These are phyloP conservation scores for Psylliodes chrysocephalus DNA, from an alignment of 2,888 invertebrate species.

Conservation along the genomic window DNA sequence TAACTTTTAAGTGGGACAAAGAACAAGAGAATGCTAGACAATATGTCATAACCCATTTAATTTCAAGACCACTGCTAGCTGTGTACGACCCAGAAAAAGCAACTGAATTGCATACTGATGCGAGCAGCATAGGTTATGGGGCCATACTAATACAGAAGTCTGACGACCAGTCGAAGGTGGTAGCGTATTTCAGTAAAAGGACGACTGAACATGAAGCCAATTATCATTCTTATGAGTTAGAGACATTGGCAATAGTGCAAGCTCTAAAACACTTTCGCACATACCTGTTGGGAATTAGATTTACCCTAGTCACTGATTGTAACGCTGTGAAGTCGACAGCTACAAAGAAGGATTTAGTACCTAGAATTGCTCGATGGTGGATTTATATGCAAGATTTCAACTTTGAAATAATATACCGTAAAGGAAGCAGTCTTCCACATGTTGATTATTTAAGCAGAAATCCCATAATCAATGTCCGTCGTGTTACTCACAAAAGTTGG, in stretches of 20 bases:
- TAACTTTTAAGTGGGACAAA: constrained; percentile 7
- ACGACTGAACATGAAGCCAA: constrained; percentile 16
- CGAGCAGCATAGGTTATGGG: constrained; percentile 40
- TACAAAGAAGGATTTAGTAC: constrained; percentile 48
- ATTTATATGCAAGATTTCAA: constrained; percentile 49
- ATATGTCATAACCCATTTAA: constrained; percentile 32
- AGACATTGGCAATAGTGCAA: constrained; percentile 54
- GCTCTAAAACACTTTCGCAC: constrained; percentile 50
- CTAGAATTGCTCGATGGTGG: constrained; percentile 47
- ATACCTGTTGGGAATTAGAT: constrained; percentile 48
- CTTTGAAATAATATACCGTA: constrained; percentile 42
- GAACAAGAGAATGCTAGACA: constrained; percentile 22
- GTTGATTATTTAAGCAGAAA: constrained; percentile 40
- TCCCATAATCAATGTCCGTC: constrained; percentile 9
- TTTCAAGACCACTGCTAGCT: constrained; percentile 38
- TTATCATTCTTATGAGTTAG: constrained; percentile 49
- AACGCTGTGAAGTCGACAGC: constrained; percentile 50
- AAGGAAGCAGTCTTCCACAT: constrained; percentile 35
- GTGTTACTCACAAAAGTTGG: constrained; percentile 37
- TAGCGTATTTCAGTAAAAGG: constrained; percentile 32
- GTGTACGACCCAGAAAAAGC: constrained; percentile 39
- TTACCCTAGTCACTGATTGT: constrained; percentile 55
- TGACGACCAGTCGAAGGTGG: constrained; percentile 13
- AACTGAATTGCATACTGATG: constrained; percentile 47
- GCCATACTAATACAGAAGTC: constrained; percentile 24